phyloP scores from a whole-genome alignment of 2,888 invertebrate species.

The Venusia cambrica region DNA sequence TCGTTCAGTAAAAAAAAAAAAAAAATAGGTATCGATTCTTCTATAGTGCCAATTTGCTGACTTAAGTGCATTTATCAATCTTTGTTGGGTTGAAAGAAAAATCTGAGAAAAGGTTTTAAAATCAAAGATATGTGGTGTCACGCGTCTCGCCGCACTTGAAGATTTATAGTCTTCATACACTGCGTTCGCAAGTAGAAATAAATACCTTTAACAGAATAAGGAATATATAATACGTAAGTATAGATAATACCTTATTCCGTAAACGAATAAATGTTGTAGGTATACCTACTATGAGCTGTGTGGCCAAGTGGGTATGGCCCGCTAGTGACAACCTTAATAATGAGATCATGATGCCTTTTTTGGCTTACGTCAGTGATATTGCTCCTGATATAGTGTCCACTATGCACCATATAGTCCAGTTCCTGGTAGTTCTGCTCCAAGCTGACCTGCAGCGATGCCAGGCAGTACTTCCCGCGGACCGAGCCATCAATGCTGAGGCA shows the following conservation, averaged over 20 bases:
- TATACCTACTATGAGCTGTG: no score
- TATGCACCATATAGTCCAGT: slow-evolving; percentile 71
- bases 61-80: slow-evolving; percentile 14
- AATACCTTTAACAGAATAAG: neutral
- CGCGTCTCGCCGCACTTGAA: slow-evolving; percentile 14
- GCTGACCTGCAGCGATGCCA: slow-evolving; percentile 78
- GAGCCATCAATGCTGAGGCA: slow-evolving; percentile 79
- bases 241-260: no score
- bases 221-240: no score
- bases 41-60: slow-evolving; percentile 4
- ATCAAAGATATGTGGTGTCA: slow-evolving; percentile 24
- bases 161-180: slow-evolving; percentile 18
- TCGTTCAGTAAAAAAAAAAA: no score
- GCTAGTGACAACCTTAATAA: no score
- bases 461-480: slow-evolving; percentile 84
- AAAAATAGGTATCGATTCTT: no score
- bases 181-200: slow-evolving; percentile 12
- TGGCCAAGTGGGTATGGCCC: no score
- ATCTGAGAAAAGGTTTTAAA: slow-evolving; percentile 16
- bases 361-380: slow-evolving; percentile 79
- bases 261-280: no score
- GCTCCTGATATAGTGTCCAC: slow-evolving; percentile 76
- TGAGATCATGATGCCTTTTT: neutral
- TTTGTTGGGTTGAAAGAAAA: slow-evolving; percentile 18
- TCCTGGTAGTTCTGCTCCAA: slow-evolving; percentile 47